These are phyloP conservation scores for Rapana venosa DNA, from an alignment of 2,888 invertebrate species.

Conservation along the genomic window DNA sequence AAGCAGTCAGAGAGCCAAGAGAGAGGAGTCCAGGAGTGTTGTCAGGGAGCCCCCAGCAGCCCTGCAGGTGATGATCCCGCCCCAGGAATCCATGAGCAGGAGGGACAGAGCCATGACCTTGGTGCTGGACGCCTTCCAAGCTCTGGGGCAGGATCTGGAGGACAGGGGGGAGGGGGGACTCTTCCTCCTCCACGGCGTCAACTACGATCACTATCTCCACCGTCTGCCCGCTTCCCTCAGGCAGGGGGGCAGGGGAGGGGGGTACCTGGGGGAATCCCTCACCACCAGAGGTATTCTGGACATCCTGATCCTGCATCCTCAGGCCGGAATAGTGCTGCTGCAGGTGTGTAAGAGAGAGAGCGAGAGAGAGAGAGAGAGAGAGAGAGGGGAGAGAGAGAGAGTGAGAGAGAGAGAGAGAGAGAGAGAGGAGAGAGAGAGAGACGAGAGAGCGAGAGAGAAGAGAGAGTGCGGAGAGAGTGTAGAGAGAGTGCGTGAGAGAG, in stretches of 20 bases:
- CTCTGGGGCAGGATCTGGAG: constrained; percentile 26
- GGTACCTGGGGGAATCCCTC: constrained; percentile 7
- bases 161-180: constrained; percentile 6
- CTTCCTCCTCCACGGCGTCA: constrained; percentile 38
- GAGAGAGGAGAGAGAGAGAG: no score
- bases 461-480: neutral
- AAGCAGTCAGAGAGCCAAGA: no score
- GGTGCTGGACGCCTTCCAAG: constrained; percentile 33
- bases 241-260: neutral
- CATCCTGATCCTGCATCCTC: constrained; percentile 28
- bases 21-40: no score
- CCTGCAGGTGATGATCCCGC: neutral
- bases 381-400: neutral
- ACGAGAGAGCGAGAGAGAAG: no score
- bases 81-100: constrained; percentile 21
- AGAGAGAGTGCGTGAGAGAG: neutral
- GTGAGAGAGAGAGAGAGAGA: no score
- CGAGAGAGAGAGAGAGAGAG: neutral
- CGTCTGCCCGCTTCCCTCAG: neutral
- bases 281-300: constrained; percentile 22
- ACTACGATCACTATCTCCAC: constrained; percentile 39
- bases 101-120: constrained; percentile 33
- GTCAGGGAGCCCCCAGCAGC: neutral
- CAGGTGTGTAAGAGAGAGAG: constrained; percentile 23
- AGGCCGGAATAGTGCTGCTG: constrained; percentile 27